phyloP scores from a whole-genome alignment of 2,113 vertebrate species.

The Myiagra hebetior region DNA sequence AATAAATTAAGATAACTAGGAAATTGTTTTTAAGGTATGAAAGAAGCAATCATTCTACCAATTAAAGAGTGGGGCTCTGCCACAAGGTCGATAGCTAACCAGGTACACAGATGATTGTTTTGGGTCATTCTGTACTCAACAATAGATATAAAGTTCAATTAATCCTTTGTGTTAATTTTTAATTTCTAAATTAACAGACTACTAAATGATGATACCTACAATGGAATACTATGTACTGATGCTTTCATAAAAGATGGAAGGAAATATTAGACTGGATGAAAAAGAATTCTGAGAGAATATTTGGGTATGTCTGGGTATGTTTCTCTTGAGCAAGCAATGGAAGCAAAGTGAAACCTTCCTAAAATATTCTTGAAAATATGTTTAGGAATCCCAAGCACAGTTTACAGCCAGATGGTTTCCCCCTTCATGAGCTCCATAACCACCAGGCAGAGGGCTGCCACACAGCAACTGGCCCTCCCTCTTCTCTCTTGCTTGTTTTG shows the following conservation, averaged over 20 bases:
- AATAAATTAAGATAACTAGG: neutral
- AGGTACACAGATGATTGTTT: neutral
- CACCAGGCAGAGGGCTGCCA: neutral
- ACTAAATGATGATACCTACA: neutral
- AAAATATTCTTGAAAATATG: neutral
- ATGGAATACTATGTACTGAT: accelerated
- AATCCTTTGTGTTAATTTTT: neutral
- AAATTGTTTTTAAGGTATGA: neutral
- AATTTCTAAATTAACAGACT: neutral
- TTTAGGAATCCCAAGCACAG: neutral
- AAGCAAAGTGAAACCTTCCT: neutral
- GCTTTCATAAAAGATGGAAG: neutral
- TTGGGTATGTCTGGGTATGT: neutral
- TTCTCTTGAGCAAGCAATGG: neutral
- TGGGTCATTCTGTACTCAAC: neutral
- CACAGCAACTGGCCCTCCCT: neutral
- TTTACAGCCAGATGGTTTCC: accelerated
- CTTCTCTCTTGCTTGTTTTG: neutral
- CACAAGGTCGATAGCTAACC: neutral
- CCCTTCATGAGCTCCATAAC: neutral
- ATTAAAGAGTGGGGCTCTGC: neutral
- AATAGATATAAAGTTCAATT: neutral
- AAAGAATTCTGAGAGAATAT: neutral
- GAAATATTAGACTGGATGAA: neutral
- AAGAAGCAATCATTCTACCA: neutral